Evolutionary conservation across 1,140 invertebrate species (phyloP), one percentile per base, ranked within the genome.

Genomic region (Steinernema feltiae): DNA sequence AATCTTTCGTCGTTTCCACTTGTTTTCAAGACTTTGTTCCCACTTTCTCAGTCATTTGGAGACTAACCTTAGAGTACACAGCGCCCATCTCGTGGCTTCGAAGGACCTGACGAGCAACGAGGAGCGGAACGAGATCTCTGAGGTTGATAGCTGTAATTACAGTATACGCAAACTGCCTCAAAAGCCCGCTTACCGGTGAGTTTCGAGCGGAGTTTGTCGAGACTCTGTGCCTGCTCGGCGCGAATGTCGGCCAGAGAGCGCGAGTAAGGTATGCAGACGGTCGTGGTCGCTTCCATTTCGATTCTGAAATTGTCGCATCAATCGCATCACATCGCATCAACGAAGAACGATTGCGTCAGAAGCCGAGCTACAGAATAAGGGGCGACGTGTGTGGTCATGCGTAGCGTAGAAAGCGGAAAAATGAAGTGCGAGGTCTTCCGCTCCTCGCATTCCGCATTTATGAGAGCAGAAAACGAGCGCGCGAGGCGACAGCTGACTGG

Each of bases 21-120:
- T n/a, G n/a, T n/a, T n/a, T n/a, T n/a, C n/a, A n/a, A n/a, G n/a
- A n/a, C n/a, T n/a, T n/a, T n/a, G n/a, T n/a, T n/a, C n/a, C n/a
- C n/a, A n/a, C n/a, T n/a, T n/a, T n/a, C n/a, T n/a, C n/a, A n/a
- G n/a, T n/a, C n/a, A n/a, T n/a, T n/a, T n/a, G n/a, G n/a, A n/a
- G n/a, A n/a, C n/a, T n/a, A n/a, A 84, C 82, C 78, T 83, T 79
- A 17, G 83, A 75, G 71, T 84, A 84, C 15, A 84, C 76, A 1
- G 79, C 81, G 17, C 74, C 71, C 82, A 84, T 84, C 70, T 84
- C 82, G 63, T 79, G 70, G 29, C 81, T 75, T 63, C 76, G 74
- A n/a, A 84, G 72, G 1, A 84, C 81, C 41, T 84, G 83, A 41
- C 82, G 72, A 30, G 82, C 83, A 18, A 84, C 82, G 18, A 84